phyloP scores from a whole-genome alignment of 2,888 invertebrate species.

The Cerastoderma edule region DNA sequence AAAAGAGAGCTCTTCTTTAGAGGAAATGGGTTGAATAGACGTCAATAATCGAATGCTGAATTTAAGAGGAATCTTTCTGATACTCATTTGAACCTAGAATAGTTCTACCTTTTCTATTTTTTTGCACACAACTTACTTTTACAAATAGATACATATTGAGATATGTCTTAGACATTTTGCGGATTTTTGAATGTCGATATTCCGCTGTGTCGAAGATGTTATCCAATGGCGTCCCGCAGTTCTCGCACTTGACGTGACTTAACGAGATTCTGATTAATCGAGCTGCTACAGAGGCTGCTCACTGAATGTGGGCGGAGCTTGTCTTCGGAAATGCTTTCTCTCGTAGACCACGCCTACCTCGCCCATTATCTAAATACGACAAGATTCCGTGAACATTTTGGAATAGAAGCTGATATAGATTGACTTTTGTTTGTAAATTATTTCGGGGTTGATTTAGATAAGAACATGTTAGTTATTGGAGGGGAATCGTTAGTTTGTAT shows the following conservation, averaged over 20 bases:
- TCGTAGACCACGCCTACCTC: constrained; percentile 34
- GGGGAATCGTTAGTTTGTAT: constrained; percentile 59
- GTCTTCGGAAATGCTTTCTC: neutral
- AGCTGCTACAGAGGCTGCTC: constrained; percentile 36
- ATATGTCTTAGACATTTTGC: too few relatives aligned
- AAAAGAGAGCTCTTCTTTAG: too few relatives aligned
- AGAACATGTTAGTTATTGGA: constrained; percentile 59
- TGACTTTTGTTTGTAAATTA: constrained; percentile 66
- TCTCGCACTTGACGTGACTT: constrained; percentile 54
- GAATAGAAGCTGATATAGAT: constrained; percentile 49
- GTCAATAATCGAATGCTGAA: too few relatives aligned
- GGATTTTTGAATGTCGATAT: too few relatives aligned
- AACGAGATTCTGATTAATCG: constrained; percentile 59
- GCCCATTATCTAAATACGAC: constrained; percentile 50
- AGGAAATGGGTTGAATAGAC: too few relatives aligned
- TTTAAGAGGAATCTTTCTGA: too few relatives aligned
- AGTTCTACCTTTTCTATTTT: too few relatives aligned
- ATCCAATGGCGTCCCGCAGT: constrained; percentile 46
- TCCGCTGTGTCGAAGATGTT: constrained; percentile 24
- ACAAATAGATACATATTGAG: too few relatives aligned
- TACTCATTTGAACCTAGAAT: too few relatives aligned
- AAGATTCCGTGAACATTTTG: constrained; percentile 50
- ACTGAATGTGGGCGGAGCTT: constrained; percentile 23
- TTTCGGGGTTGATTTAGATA: constrained; percentile 63
- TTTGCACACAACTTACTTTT: too few relatives aligned